Evolutionary conservation across 2,888 invertebrate species (phyloP), one percentile per base, ranked within the genome.

Genomic region (Amiota communis): DNA sequence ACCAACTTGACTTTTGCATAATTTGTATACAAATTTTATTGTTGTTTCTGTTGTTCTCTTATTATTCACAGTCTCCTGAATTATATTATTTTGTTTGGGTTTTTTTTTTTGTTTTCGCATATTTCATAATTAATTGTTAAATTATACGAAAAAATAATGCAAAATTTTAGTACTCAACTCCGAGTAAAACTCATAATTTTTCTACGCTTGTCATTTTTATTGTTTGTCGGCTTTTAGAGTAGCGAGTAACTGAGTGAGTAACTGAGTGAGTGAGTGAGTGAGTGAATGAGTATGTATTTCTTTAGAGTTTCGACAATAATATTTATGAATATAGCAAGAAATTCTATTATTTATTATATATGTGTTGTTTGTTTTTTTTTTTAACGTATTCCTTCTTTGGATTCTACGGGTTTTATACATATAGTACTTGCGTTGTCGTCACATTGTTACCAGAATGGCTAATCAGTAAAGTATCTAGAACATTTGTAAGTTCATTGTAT

Each of bases 91-190:
- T 69, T 48, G n/a, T n/a, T n/a, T n/a, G n/a, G 47, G 13, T 17
- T 49, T 68, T 71, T 72, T 74, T 75, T 72, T 79, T 75, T 15
- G 8, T 59, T 59, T 59, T 61, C 72, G 75, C 86, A 81, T 76
- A 81, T 86, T 83, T 83, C 78, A 83, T 83, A 83, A 83, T 83
- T 85, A 83, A 85, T 85, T 83, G 86, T 84, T 72, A 84, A 85
- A 83, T 85, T 83, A 83, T 83, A 80, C 83, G 23, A 68, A 68
- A 68, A 68, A 53, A 17, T 15, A 48, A 51, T 12, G 17, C 80
- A 80, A 85, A 86, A 81, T 78, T 77, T 75, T 68, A 12, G 17
- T 59, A 59, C 23, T 20, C 53, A 68, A 68, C 51, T 13, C 47
- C 53, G 20, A 12, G 69, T 75, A 72, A 77, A 77, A 78, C 72